Percentiles rank a stretch among this genome's conserved stretches.
These are phyloP conservation scores for Bergia puertoricense DNA, from an alignment of 92 coral and sea anemone species.

Conservation along the genomic window DNA sequence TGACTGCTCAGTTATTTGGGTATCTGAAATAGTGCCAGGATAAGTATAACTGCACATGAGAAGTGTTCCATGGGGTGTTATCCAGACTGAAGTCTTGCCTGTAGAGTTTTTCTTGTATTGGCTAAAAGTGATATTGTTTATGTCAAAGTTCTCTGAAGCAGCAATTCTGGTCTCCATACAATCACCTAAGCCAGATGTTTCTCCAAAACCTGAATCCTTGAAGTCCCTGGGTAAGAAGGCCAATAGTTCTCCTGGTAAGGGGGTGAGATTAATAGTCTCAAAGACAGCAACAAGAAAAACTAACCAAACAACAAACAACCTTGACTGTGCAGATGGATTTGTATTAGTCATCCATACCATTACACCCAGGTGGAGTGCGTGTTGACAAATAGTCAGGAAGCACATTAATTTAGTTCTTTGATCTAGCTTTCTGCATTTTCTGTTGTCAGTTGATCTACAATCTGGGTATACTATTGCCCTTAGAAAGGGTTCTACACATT, in stretches of 20 bases:
- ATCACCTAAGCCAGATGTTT: slow-evolving; percentile 45
- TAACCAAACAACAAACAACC: slow-evolving; percentile 42
- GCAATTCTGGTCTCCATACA: slow-evolving; percentile 34
- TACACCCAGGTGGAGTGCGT: slow-evolving; percentile 52
- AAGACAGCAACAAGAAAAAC: slow-evolving; percentile 38
- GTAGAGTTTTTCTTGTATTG: slow-evolving; percentile 57
- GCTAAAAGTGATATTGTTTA: slow-evolving; percentile 56
- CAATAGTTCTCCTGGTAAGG: slow-evolving; percentile 36
- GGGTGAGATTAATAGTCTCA: slow-evolving; percentile 28
- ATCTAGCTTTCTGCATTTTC: slow-evolving; percentile 49
- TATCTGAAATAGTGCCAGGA: slow-evolving; percentile 37
- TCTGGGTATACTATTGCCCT: slow-evolving; percentile 40
- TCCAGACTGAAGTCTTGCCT: slow-evolving; percentile 60
- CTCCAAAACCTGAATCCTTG: slow-evolving; percentile 43
- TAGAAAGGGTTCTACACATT: slow-evolving; percentile 23
- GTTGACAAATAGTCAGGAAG: slow-evolving; percentile 52
- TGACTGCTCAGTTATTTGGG: too few relatives aligned
- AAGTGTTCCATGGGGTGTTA: slow-evolving; percentile 44
- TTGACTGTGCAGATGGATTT: slow-evolving; percentile 41
- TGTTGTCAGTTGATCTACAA: slow-evolving; percentile 31
- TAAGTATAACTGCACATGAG: slow-evolving; percentile 51
- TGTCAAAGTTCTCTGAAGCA: slow-evolving; percentile 54
- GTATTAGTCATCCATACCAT: slow-evolving; percentile 55
- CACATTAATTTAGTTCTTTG: slow-evolving; percentile 52
- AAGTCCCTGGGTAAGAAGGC: slow-evolving; percentile 43